phyloP scores from a whole-genome alignment of 2,113 vertebrate genomes.

The Nyctibius bracteatus region DNA sequence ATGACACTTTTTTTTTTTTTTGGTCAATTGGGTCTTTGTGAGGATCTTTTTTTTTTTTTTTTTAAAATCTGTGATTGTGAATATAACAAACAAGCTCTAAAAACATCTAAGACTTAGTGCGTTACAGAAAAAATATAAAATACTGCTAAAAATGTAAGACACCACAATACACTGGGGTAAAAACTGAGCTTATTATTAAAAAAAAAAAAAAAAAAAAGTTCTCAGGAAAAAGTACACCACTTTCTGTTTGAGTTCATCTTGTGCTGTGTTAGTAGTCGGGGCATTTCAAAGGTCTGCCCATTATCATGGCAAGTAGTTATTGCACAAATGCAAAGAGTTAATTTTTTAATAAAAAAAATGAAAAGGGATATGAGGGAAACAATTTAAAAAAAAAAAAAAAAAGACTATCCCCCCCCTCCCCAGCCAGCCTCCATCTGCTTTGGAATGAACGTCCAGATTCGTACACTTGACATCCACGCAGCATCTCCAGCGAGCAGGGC shows the following conservation, averaged over 20 bases:
- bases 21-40: constrained; percentile 78
- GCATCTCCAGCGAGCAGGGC: constrained; percentile 21
- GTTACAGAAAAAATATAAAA: constrained; percentile 80
- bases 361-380: not conserved
- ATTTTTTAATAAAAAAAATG: constrained; percentile 47
- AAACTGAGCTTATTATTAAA: constrained; percentile 70
- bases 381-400: not conserved
- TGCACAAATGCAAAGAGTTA: constrained; percentile 80
- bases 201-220: constrained; percentile 66
- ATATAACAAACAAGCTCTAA: constrained; percentile 78
- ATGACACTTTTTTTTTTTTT: constrained; percentile 62
- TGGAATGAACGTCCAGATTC: constrained; percentile 32
- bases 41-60: constrained; percentile 56
- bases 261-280: constrained; percentile 84
- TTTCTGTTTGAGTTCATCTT: constrained; percentile 71
- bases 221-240: constrained; percentile 73
- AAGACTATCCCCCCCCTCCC: not conserved
- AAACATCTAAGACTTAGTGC: constrained; percentile 83
- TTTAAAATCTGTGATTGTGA: constrained; percentile 75
- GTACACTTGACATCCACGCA: constrained; percentile 40
- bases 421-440: constrained; percentile 59
- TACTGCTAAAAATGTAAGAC: constrained; percentile 83
- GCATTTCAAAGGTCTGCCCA: constrained; percentile 72
- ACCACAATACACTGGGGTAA: constrained; percentile 69
- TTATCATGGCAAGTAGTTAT: constrained; percentile 82